phyloP scores from a whole-genome alignment of 2,888 invertebrate genomes.

The Coecobrya sp. region DNA sequence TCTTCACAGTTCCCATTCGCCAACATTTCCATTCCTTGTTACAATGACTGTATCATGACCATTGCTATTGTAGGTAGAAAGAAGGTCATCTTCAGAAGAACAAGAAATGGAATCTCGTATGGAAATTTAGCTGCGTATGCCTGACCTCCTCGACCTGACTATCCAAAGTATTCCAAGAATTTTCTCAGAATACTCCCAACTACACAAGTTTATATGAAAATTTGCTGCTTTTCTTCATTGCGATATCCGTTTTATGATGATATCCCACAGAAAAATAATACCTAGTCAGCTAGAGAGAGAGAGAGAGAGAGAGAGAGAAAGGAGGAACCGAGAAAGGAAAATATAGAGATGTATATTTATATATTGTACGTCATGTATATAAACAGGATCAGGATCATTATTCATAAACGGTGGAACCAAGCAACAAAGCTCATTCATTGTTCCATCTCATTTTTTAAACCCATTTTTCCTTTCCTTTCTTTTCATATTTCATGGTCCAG shows the following conservation, averaged over 20 bases:
- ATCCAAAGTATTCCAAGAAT: neutral
- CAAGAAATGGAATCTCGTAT: too few relatives aligned
- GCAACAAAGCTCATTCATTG: slow-evolving; percentile 54
- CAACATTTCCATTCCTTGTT: too few relatives aligned
- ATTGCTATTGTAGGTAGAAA: too few relatives aligned
- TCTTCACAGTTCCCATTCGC: too few relatives aligned
- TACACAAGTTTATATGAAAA: neutral
- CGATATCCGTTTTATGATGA: neutral
- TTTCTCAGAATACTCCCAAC: neutral
- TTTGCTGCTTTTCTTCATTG: neutral
- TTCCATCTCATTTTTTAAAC: slow-evolving; percentile 76
- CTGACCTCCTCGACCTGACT: neutral
- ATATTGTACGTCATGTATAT: neutral
- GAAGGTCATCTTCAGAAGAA: too few relatives aligned
- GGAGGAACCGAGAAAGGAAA: neutral
- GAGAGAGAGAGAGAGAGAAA: neutral
- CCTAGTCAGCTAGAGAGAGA: neutral
- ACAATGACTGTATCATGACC: too few relatives aligned
- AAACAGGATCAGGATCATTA: slow-evolving; percentile 45
- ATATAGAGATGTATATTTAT: too few relatives aligned
- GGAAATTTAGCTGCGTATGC: too few relatives aligned
- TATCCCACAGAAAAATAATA: neutral
- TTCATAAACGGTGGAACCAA: slow-evolving; percentile 42
- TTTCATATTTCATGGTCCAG: slow-evolving; percentile 80
- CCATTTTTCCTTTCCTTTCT: slow-evolving; percentile 23